Evolutionary conservation across 2,888 invertebrate genomes (phyloP), one percentile per base, ranked within the genome.

Genomic region (Xiphydria camelus): DNA sequence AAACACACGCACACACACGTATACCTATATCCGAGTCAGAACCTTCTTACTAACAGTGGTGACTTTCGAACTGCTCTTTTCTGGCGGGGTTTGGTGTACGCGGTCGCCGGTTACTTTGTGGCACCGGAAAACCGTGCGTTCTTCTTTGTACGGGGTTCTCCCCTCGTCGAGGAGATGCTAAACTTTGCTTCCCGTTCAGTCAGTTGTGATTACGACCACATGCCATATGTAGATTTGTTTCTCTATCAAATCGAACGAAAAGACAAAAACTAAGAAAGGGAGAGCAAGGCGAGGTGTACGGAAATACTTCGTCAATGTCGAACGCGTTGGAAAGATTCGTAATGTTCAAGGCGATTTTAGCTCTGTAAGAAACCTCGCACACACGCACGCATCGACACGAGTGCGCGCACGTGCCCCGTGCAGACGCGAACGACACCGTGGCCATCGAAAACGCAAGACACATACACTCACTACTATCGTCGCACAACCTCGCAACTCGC

Each of bases 91-190:
- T 75, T 75, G 74, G 74, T 74, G 73, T 72, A 70, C 70, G 70
- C 74, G 74, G 73, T 73, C 71, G 66, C 66, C 67, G 74, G 74
- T 61, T 73, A 74, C 74, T 72, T 74, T 74, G 70, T 66, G 57
- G n/a, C n/a, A n/a, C n/a, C n/a, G n/a, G n/a, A n/a, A n/a, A n/a
- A n/a, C n/a, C n/a, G n/a, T n/a, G n/a, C n/a, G n/a, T n/a, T n/a
- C n/a, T n/a, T n/a, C n/a, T n/a, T n/a, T n/a, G n/a, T n/a, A n/a
- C n/a, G n/a, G n/a, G n/a, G n/a, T n/a, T n/a, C n/a, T n/a, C n/a
- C n/a, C n/a, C n/a, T n/a, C n/a, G n/a, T n/a, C n/a, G n/a, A n/a
- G n/a, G n/a, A n/a, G n/a, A n/a, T n/a, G n/a, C n/a, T n/a, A n/a
- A n/a, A n/a, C n/a, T n/a, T n/a, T n/a, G n/a, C n/a, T n/a, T n/a